Base-by-base conservation (phyloP, 2,888 invertebrate genomes). In the Himalopsyche kuldschensis region DNA sequence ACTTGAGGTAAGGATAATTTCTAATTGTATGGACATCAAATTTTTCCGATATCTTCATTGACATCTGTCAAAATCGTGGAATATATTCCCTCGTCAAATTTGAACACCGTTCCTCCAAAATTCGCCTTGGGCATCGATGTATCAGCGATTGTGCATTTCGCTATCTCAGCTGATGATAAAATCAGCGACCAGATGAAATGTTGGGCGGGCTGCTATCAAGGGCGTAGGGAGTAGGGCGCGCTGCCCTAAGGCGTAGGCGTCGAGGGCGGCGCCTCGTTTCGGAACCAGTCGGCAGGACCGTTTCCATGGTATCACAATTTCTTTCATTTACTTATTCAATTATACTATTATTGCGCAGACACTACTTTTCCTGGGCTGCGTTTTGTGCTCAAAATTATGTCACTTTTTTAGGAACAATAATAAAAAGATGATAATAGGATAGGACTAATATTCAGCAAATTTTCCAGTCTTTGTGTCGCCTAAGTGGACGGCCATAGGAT, bases 111-210 rank as follows among this genome's bases (percentile, higher is more conserved):
- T 27, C 24, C 3, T 69, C 69, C 69, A 27, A 69, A 69, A 69
- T 69, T 69, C 24, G 69, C 69, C 69, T 30, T 11, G 69, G 69
- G 69, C 69, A 69, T 69, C 69, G 69, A 69, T 69, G 69, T 69
- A 69, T 69, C 69, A 69, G 69, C 76, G 76, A 41, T 35, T 31
- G 35, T 41, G 41, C 76, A 76, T 35, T 76, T 35, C 20, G 79
- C 35, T 83, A 85, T 85, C 82, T 48, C 76, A 32, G 69, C 24
- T 77, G 85, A 85, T 84, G 85, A 79, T 84, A 82, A 79, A 80
- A 80, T 83, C 82, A 76, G 75, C 75, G 81, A 75, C 69, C 83
- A 81, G 81, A 83, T 82, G 82, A 79, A 75, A 79, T 48, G 30
- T 47, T 47, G 82, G 55, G 35, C 79, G 79, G 79, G 82, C 79